A percentile compares a stretch with the other conserved stretches of the same genome.
Evolutionary conservation across 2,113 vertebrate species (phyloP).

Genomic region (Neodon shergylaensis): DNA sequence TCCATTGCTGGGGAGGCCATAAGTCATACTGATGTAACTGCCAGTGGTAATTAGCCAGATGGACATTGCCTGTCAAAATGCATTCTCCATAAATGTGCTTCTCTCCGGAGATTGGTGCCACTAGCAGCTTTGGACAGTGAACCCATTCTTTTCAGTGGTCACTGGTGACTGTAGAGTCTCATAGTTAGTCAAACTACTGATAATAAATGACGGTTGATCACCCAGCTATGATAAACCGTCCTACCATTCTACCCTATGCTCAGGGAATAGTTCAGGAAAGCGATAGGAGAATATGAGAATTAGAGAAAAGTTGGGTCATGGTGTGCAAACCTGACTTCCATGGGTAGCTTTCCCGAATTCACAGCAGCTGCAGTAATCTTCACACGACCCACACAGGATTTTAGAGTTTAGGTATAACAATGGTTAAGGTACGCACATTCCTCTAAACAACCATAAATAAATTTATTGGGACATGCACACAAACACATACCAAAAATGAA

Average conservation of each 20-base stretch:
- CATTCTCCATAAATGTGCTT: neutral
- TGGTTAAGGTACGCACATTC: neutral
- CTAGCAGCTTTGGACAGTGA: neutral
- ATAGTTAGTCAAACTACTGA: neutral
- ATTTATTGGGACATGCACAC: neutral
- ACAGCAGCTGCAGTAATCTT: neutral
- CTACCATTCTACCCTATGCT: neutral
- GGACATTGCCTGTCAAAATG: neutral
- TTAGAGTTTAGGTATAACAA: neutral
- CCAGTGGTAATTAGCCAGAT: neutral
- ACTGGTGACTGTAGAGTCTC: neutral
- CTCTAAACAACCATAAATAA: neutral
- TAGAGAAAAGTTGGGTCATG: neutral
- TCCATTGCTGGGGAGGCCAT: neutral
- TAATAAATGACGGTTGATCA: neutral
- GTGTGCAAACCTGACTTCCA: neutral
- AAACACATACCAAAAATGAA: neutral
- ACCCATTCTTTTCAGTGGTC: neutral
- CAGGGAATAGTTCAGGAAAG: neutral
- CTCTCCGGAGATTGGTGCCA: neutral
- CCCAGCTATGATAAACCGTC: neutral
- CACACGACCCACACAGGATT: neutral
- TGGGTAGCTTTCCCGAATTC: neutral
- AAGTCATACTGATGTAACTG: neutral
- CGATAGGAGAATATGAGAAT: neutral